Conservation (phyloP, 2,797 vertebrate genomes). For the Amazona ochrocephala region DNA sequence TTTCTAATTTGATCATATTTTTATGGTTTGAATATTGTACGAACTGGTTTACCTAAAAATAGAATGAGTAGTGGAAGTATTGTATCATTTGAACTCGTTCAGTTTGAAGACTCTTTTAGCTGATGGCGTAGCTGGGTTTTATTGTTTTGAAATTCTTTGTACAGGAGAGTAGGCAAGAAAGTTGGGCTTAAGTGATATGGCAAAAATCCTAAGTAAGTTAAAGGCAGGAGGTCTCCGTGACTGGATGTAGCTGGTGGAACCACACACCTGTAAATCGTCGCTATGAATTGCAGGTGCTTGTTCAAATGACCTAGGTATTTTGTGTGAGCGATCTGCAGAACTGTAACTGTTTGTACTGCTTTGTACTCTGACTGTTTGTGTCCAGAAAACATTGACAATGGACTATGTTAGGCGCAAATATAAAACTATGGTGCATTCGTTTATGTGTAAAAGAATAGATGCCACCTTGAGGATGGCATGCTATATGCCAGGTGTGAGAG, state of each 20-base stretch:
- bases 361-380: not conserved
- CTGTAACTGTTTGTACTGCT: not conserved
- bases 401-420: not conserved
- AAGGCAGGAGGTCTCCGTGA: not conserved
- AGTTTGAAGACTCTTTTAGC: not conserved
- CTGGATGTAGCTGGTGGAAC: not conserved
- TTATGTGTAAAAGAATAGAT: not conserved
- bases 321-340: fast-evolving
- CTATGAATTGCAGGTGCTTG: not conserved
- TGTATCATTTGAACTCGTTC: not conserved
- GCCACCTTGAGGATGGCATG: not conserved
- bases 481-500: fast-evolving
- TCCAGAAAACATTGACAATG: not conserved
- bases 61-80: not conserved
- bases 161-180: not conserved
- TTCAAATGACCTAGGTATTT: not conserved
- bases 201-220: not conserved
- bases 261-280: fast-evolving
- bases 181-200: not conserved
- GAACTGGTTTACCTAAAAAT: conserved; percentile 43
- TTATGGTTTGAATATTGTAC: conserved; percentile 37
- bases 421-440: not conserved
- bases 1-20: conserved; percentile 34
- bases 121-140: not conserved
- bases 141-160: not conserved